Base-by-base conservation (phyloP, 2,888 invertebrate species). In the Perdita meconis region DNA sequence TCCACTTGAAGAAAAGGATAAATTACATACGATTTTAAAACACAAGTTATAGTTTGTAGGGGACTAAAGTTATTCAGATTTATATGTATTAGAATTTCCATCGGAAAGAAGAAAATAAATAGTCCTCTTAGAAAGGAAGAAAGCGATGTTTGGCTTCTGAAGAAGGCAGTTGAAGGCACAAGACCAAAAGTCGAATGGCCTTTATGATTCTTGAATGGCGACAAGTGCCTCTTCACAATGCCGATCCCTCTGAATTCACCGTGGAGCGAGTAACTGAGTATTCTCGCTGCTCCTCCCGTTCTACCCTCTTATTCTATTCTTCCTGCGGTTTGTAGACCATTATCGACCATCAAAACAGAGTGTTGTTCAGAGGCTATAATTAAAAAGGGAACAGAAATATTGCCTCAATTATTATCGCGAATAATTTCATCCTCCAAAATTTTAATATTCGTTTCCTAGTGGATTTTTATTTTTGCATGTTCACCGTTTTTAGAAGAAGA, bases 141-240 rank as follows among this genome's bases (percentile, higher is more conserved):
- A 55, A 78, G 30, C 57, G 12, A 40, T 24, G 24, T 24, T 66
- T 44, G 53, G 19, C 61, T 57, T 51, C 19, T 47, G 55, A 36
- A 24, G 38, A 24, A 42, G 78, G 40, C 66, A 75, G 55, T 26
- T 19, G 38, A 24, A 42, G 78, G 40, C 66, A 75, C 26, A 55
- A 66, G 53, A 51, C 71, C 51, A 40, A 38, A 38, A 70, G 40
- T 67, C 56, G 30, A 66, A 59, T 57, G 67, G 61, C 26, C 72
- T 66, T 81, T 71, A 57, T 63, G 73, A 70, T 67, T 73, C 56
- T 77, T 71, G 71, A 81, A 80, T 80, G 57, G 67, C 70, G 77
- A 81, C 80, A 80, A 74, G 73, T 81, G 80, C 70, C 63, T 70
- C 57, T 47, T 61, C 51, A 80, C 80, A 74, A 75, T 75, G 44